Evolutionary conservation across 2,113 vertebrate genomes (phyloP).

Genomic region (Sorex araneus): DNA sequence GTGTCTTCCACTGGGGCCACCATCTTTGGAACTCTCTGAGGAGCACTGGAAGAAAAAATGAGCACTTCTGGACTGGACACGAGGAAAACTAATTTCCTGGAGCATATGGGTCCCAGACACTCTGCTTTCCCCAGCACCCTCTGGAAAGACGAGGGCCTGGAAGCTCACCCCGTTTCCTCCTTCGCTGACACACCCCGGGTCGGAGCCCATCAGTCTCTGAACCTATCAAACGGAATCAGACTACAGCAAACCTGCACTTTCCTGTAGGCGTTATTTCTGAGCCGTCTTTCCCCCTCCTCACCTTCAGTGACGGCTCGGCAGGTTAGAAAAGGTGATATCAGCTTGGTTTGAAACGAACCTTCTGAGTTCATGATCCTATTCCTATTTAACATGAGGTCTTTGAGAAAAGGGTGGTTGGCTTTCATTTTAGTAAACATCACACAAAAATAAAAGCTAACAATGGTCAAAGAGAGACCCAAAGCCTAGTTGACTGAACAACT

Average conservation of each 20-base stretch:
- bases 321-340: conserved; percentile 63
- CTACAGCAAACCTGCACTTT: conserved; percentile 10
- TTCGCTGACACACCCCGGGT: neutral
- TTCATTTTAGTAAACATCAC: conserved; percentile 25
- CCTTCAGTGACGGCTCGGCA: conserved; percentile 52
- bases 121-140: neutral
- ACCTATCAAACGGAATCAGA: neutral
- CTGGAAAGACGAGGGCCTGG: neutral
- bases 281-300: conserved; percentile 42
- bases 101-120: neutral
- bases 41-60: too few species aligned
- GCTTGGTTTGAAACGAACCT: conserved; percentile 51
- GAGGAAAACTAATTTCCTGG: too few species aligned
- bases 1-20: conserved; percentile 8
- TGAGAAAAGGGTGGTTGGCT: neutral
- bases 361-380: conserved; percentile 22
- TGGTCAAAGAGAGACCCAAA: neutral
- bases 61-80: too few species aligned
- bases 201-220: neutral
- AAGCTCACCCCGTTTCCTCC: neutral
- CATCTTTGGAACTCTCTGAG: neutral
- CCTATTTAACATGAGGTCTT: conserved; percentile 7
- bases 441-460: neutral
- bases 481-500: neutral
- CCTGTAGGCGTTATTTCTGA: conserved; percentile 21